A percentile compares a stretch with the other conserved stretches of the same genome.
Conservation (phyloP, 2,113 vertebrate species). For the Pachypanchax playfairii region DNA sequence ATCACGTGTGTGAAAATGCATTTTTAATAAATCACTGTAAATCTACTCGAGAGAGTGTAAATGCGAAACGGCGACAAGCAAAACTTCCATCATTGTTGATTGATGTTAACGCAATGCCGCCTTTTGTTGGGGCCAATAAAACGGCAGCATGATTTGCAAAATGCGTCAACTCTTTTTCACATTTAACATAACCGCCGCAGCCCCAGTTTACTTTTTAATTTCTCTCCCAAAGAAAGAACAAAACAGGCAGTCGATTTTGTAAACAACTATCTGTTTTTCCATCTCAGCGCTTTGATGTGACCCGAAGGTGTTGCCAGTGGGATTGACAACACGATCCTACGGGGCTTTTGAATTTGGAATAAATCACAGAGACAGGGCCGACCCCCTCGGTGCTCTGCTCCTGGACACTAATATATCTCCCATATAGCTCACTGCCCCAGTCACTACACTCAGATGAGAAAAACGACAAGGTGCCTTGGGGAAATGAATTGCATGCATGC, state of each 20-base stretch:
- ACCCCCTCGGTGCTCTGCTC: constrained; percentile 63
- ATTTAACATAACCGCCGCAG: constrained; percentile 36
- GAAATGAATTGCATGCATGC: constrained; percentile 69
- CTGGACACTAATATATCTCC: constrained; percentile 77
- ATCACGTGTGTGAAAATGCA: not conserved
- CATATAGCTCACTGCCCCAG: constrained; percentile 60
- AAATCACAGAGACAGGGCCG: constrained; percentile 74
- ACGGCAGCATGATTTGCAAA: constrained; percentile 26
- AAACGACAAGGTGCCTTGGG: constrained; percentile 67
- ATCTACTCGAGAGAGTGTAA: too few species aligned
- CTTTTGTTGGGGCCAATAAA: constrained; percentile 24
- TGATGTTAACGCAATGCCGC: not conserved
- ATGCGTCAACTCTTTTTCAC: constrained; percentile 34
- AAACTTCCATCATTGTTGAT: constrained; percentile 11
- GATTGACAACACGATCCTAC: constrained; percentile 72
- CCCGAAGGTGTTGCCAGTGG: constrained; percentile 70
- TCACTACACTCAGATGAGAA: constrained; percentile 61
- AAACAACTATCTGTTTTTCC: constrained; percentile 73
- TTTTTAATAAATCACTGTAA: not conserved
- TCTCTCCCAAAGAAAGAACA: constrained; percentile 44
- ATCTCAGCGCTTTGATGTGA: constrained; percentile 68
- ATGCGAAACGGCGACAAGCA: too few species aligned
- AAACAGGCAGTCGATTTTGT: constrained; percentile 60
- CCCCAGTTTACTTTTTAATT: constrained; percentile 70
- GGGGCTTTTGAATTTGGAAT: constrained; percentile 69